Conservation (phyloP, 2,113 vertebrate species). For the Butorides virescens region DNA sequence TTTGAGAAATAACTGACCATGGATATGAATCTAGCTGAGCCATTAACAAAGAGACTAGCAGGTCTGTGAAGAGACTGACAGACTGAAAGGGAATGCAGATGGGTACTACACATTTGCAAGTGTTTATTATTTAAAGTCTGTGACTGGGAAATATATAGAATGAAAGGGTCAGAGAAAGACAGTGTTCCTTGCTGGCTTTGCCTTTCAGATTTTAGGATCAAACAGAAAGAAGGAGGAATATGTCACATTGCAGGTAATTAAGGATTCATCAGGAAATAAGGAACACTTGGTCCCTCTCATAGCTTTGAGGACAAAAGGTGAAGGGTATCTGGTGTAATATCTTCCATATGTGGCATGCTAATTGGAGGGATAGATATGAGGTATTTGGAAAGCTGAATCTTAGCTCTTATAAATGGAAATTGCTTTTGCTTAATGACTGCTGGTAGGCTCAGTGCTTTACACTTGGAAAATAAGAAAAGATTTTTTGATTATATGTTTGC, state of each 20-base stretch:
- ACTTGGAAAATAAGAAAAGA: not conserved
- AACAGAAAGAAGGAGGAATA: constrained; percentile 53
- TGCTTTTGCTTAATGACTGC: constrained; percentile 21
- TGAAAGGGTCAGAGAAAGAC: constrained; percentile 27
- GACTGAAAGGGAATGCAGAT: not conserved
- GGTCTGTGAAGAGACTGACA: not conserved
- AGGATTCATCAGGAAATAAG: constrained; percentile 62
- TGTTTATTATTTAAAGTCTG: constrained; percentile 39
- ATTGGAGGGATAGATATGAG: constrained; percentile 32
- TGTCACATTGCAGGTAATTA: constrained; percentile 64
- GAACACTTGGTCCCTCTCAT: constrained; percentile 37
- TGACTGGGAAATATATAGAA: constrained; percentile 13
- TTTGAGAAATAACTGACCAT: not conserved
- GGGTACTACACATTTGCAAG: not conserved
- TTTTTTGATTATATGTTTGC: not conserved
- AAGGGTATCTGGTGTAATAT: constrained; percentile 56
- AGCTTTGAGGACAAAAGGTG: constrained; percentile 57
- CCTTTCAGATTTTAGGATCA: constrained; percentile 30
- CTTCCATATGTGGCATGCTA: constrained; percentile 59
- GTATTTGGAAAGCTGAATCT: constrained; percentile 22
- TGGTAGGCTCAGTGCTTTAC: not conserved
- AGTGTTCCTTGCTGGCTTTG: not conserved
- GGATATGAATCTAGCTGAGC: not conserved
- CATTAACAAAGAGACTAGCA: not conserved
- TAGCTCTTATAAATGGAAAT: constrained; percentile 37